phyloP scores from a whole-genome alignment of 1,140 invertebrate species.

The Hycleus cichorii region DNA sequence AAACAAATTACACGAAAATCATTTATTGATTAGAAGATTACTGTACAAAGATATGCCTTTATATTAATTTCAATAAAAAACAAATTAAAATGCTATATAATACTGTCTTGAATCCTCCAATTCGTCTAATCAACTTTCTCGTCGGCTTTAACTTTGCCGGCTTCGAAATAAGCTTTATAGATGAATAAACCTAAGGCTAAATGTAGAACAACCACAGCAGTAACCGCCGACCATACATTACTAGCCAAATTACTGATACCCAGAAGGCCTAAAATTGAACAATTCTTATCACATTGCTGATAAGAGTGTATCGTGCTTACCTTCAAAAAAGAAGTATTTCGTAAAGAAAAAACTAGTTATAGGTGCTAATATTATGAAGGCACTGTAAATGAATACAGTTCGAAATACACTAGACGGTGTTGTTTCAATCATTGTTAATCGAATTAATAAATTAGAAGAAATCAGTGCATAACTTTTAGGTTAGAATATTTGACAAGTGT shows the following conservation, averaged over 20 bases:
- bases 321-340: slow-evolving; percentile 53
- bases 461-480: not conserved
- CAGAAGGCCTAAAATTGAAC: slow-evolving; percentile 43
- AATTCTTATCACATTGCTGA: not conserved
- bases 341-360: slow-evolving; percentile 52
- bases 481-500: not conserved
- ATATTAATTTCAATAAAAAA: too few relatives aligned
- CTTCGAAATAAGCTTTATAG: slow-evolving; percentile 63
- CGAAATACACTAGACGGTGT: slow-evolving; percentile 47
- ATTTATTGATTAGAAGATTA: too few relatives aligned
- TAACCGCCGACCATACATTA: slow-evolving; percentile 67
- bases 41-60: too few relatives aligned
- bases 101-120: not conserved
- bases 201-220: slow-evolving; percentile 63
- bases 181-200: slow-evolving; percentile 68
- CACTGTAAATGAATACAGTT: slow-evolving; percentile 55
- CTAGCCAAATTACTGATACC: slow-evolving; percentile 53
- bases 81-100: too few relatives aligned
- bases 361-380: slow-evolving; percentile 55
- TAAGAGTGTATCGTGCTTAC: slow-evolving; percentile 36
- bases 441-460: not conserved
- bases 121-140: slow-evolving; percentile 31
- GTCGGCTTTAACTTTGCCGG: slow-evolving; percentile 27
- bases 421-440: slow-evolving; percentile 7
- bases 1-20: too few relatives aligned